Evolutionary conservation across 2,113 vertebrate genomes (phyloP).

Genomic region (Cariama cristata): DNA sequence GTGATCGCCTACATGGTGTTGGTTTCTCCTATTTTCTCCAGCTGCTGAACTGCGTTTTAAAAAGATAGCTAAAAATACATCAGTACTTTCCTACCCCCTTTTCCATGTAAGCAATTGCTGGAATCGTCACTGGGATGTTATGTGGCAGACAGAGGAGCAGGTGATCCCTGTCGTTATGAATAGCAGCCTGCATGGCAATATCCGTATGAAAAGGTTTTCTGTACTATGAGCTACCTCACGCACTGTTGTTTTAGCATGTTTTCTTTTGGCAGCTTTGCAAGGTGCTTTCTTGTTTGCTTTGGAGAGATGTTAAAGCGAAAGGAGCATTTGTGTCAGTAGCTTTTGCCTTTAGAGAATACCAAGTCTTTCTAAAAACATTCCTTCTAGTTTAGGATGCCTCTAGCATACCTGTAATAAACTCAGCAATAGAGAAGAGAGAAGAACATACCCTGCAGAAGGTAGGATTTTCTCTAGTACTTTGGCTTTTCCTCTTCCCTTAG

Average conservation of each 20-base stretch:
- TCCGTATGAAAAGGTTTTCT: not conserved
- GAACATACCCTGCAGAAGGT: conserved; percentile 2
- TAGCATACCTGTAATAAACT: conserved; percentile 13
- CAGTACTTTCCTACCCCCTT: conserved; percentile 49
- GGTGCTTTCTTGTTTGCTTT: conserved; percentile 53
- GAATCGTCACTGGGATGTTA: not conserved
- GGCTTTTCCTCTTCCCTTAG: not conserved
- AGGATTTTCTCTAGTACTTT: conserved; percentile 8
- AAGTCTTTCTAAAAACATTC: not conserved
- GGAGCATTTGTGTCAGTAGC: not conserved
- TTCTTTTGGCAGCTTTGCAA: conserved; percentile 15
- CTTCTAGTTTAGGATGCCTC: conserved; percentile 23
- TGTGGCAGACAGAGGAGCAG: conserved; percentile 36
- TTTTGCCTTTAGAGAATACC: not conserved
- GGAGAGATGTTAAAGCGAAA: not conserved
- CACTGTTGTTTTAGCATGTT: conserved; percentile 32
- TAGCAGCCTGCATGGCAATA: conserved; percentile 43
- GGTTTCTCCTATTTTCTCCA: conserved; percentile 63
- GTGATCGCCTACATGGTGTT: conserved; percentile 9
- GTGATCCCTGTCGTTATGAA: conserved; percentile 11
- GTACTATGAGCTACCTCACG: not conserved
- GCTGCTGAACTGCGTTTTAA: conserved; percentile 36
- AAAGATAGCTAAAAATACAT: conserved; percentile 62
- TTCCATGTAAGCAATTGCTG: conserved; percentile 43
- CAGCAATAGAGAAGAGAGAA: conserved; percentile 43